Evolutionary conservation across 2,797 vertebrate genomes (phyloP), one percentile per base, ranked within the genome.

Genomic region (Tachyglossus aculeatus): DNA sequence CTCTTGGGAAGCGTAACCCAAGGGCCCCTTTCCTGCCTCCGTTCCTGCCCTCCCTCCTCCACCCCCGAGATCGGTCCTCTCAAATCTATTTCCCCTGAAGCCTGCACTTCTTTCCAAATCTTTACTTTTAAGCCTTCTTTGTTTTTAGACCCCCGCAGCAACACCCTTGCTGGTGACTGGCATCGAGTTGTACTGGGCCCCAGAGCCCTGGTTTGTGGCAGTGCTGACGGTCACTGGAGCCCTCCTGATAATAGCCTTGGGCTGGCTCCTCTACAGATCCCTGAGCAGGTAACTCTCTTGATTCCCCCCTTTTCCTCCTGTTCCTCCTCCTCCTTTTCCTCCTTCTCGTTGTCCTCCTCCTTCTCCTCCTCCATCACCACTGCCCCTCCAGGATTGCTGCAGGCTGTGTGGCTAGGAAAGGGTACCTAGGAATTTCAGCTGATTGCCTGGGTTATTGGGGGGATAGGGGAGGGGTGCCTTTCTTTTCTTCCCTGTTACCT

Each of bases 201-300:
- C 94, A 0, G 83, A 91, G 0, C 55, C 85, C 48, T 94, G 94
- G 93, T 94, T 93, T 1, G 88, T 94, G 72, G 87, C 56, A 0
- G 86, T 92, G 44, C 71, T 94, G 77, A 93, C 93, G 1, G 1
- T 71, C 27, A 88, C 87, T 0, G 61, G 85, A 1, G 24, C 21
- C 9, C 82, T 93, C 27, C 51, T 94, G 15, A 57, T 94, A 54
- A 50, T 50, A 24, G 14, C 50, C 27, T 62, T 93, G 59, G 75
- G 76, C 27, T 88, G 92, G 44, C 1, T 55, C 21, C 73, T 83
- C 24, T 2, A 12, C 65, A 74, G 7, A 2, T 31, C 88, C 21
- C 75, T 83, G 24, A 41, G 13, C 67, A 31, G 89, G 92, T 93
- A 82, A 79, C 72, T 34, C 15, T 62, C 29, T 21, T 40, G 4